Base-by-base conservation (phyloP, 2,113 vertebrate species). In the Diphyllodes magnificus region DNA sequence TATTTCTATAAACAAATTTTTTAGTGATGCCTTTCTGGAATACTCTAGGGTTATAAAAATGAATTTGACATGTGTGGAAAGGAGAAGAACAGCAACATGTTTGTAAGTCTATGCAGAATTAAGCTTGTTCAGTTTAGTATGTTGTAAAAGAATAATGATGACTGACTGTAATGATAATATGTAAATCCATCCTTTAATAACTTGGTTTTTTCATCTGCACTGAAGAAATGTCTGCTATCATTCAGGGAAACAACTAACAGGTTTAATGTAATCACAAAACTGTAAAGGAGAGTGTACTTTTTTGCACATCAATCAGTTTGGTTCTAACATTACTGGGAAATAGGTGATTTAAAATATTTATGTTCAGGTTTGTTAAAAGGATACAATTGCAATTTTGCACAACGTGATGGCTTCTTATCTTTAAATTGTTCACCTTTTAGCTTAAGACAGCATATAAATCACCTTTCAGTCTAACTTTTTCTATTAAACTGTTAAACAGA, bases 361-460 rank as follows among this genome's bases (percentile, higher is more conserved):
- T 82, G 75, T 82, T 80, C 85, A 83, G 44, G 35, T 50, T 88
- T 65, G 47, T 94, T 88, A 86, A 96, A 66, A 82, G 51, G 93
- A 97, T 96, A 95, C 70, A 73, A 92, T 70, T 90, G 88, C 75
- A 94, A 84, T 96, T 94, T 94, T 94, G 85, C 88, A 20, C n/a
- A 86, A 33, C 6, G 0, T 49, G 75, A 90, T 82, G 81, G 83
- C 76, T 93, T 97, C 95, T 97, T 94, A 93, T 96, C 93, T 96
- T 90, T 57, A 72, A 51, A 70, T 96, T 77, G 15, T 84, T 89
- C 94, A 86, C 82, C 84, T 95, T 93, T 93, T 89, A 92, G 82
- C 80, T 92, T 84, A 54, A 95, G 57, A 83, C 73, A 76, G 83
- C 44, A 89, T 68, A 60, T 44, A 95, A 90, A 81, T 63, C 66